phyloP scores from a whole-genome alignment of 2,888 invertebrate species.

The Neria commutata region DNA sequence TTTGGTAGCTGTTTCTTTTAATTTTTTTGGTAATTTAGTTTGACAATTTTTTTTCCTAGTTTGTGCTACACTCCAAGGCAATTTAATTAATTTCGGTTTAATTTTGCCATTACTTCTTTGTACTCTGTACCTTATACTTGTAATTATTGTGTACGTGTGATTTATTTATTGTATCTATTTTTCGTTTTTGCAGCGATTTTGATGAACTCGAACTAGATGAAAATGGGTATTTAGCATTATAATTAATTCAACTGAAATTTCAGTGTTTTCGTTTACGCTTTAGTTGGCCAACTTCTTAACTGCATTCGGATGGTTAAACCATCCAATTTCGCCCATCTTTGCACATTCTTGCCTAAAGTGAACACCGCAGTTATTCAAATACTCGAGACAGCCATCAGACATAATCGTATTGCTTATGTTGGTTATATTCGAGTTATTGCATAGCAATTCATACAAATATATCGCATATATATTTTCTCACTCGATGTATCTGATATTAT shows the following conservation, averaged over 20 bases:
- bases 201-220: conserved; percentile 46
- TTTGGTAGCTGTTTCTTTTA: conserved; percentile 2
- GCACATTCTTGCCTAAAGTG: too few species aligned
- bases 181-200: conserved; percentile 49
- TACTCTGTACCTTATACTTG: conserved; percentile 28
- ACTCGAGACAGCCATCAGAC: too few species aligned
- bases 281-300: not conserved
- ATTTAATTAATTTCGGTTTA: not conserved
- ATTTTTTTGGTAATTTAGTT: conserved; percentile 10
- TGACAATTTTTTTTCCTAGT: conserved; percentile 5
- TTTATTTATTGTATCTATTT: conserved; percentile 40
- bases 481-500: too few species aligned
- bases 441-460: too few species aligned
- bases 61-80: not conserved
- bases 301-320: not conserved
- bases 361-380: too few species aligned
- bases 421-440: too few species aligned
- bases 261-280: conserved; percentile 13
- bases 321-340: conserved; percentile 1
- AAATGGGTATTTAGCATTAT: conserved; percentile 44
- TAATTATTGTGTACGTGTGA: conserved; percentile 26
- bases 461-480: too few species aligned
- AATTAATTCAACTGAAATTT: conserved; percentile 6
- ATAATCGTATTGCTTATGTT: too few species aligned
- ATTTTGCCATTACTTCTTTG: too few species aligned